Conservation (phyloP, 2,888 invertebrate genomes). For the Megalurothrips usitatus region DNA sequence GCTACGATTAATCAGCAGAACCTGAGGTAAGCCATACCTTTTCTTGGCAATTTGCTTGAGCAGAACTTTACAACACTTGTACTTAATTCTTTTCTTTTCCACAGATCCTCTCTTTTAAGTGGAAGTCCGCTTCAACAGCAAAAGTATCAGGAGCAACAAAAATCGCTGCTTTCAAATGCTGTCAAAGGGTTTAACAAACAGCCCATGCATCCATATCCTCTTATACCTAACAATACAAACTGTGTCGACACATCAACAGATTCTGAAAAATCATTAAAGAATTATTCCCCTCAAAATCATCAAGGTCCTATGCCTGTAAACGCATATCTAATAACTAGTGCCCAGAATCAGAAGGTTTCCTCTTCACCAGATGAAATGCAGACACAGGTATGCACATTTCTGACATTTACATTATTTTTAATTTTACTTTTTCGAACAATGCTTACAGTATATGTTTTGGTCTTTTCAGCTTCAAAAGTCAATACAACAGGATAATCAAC, state of each 20-base stretch:
- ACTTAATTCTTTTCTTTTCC: background rate
- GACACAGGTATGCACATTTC: background rate
- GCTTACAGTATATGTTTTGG: background rate
- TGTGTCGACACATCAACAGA: constrained; percentile 20
- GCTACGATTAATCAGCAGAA: constrained; percentile 35
- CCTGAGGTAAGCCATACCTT: constrained; percentile 34
- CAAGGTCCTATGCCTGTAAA: background rate
- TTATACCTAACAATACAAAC: constrained; percentile 36
- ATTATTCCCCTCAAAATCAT: background rate
- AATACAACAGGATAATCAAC: constrained; percentile 1
- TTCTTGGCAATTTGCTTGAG: background rate
- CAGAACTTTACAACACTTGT: background rate
- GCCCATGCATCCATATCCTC: constrained; percentile 46
- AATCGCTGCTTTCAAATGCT: background rate
- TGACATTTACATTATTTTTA: too few species aligned
- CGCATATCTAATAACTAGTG: constrained; percentile 11
- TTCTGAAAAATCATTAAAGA: constrained; percentile 31
- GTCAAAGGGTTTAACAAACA: constrained; percentile 36
- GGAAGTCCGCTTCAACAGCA: constrained; percentile 41
- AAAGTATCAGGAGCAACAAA: constrained; percentile 42
- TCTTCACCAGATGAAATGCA: background rate
- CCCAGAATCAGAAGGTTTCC: background rate
- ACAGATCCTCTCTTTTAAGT: constrained; percentile 24
- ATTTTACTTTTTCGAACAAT: background rate
- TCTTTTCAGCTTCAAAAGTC: constrained; percentile 23